Evolutionary conservation across 2,888 invertebrate genomes (phyloP), one percentile per base, ranked within the genome.

Genomic region (Spisula solida): DNA sequence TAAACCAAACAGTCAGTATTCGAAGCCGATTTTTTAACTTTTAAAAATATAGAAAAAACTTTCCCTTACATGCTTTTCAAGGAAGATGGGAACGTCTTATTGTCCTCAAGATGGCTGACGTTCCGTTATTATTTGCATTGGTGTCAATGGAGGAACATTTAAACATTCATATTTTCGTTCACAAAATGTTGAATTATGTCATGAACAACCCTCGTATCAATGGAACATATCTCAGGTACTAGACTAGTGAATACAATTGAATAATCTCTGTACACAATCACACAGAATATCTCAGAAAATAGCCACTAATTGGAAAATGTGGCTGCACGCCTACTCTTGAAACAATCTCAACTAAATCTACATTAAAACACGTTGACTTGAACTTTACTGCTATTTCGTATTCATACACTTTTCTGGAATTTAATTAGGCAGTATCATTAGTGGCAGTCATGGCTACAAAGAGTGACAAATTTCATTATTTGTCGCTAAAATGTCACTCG

Each of bases 251-350:
- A 6, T n/a, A 66, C 8, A 66, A 8, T 66, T 66, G 20, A 25
- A 66, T 60, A n/a, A n/a, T 60, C n/a, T n/a, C n/a, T n/a, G 4
- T 60, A 60, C 60, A 25, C 25, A 66, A 66, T 66, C 60, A 66
- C 60, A 66, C n/a, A 66, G 51, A 51, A 51, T 51, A 16, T 12
- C 51, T 51, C n/a, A 25, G 60, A 66, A 66, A 66, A 25, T 66
- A 66, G 60, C 25, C 25, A 66, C 60, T 66, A 66, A 66, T 66
- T 66, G 60, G 41, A 25, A 66, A 66, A 66, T 66, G 60, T 66
- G 60, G n/a, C 25, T 25, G 20, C 60, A 66, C 60, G 60, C 25
- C 25, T 66, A 60, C 60, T 66, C 60, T 25, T 66, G n/a, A 16
- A 66, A 25, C 60, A 66, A 25, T 25, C 20, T 56, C n/a, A 6